Conservation (phyloP, 2,888 invertebrate species). For the Criorhina ranunculi region DNA sequence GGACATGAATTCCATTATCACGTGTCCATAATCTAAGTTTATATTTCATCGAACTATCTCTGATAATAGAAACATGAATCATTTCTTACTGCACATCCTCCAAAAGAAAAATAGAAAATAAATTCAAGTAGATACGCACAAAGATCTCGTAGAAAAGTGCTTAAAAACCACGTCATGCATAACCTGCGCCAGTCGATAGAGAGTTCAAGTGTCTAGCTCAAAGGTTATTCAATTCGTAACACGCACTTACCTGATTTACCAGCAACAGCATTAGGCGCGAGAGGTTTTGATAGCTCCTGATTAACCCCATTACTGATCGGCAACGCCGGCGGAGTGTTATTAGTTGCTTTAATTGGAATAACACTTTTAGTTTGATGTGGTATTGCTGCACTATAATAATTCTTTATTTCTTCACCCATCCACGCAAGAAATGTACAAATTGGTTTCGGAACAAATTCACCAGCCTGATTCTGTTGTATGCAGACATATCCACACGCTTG, state of each 20-base stretch:
- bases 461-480: neutral
- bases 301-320: neutral
- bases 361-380: neutral
- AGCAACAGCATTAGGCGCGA: too few species aligned
- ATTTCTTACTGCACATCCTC: too few species aligned
- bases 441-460: neutral
- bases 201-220: neutral
- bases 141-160: too few species aligned
- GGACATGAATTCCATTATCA: too few species aligned
- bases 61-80: too few species aligned
- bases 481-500: constrained; percentile 24
- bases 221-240: neutral
- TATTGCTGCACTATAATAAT: neutral
- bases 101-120: too few species aligned
- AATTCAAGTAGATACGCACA: too few species aligned
- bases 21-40: too few species aligned
- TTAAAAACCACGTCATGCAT: neutral
- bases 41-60: too few species aligned
- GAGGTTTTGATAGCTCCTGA: neutral
- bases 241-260: constrained; percentile 19
- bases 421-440: constrained; percentile 57
- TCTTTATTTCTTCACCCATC: constrained; percentile 46
- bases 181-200: constrained; percentile 4
- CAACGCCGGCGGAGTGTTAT: neutral
- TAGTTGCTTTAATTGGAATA: neutral